Conservation (phyloP, 2,113 vertebrate genomes). For the Ifrita kowaldi region DNA sequence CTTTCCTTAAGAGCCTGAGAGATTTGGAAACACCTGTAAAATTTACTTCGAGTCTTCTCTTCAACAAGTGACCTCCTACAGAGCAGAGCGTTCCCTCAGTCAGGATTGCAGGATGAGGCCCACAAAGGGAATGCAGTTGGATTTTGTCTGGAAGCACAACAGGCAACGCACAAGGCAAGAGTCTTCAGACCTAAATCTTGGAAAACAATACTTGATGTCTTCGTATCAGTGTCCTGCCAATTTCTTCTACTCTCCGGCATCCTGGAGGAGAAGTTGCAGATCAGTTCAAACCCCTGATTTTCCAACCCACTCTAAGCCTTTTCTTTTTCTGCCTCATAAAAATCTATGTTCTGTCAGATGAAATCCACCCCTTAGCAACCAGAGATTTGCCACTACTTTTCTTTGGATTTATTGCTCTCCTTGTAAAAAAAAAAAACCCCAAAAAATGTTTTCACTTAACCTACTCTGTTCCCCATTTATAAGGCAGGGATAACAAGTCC, state of each 20-base stretch:
- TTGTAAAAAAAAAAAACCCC: not conserved
- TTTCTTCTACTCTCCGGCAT: conserved; percentile 74
- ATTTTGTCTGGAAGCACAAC: conserved; percentile 53
- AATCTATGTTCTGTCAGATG: not conserved
- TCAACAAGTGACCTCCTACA: not conserved
- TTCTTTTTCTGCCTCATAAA: conserved; percentile 9
- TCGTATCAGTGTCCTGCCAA: conserved; percentile 73
- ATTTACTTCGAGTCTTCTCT: not conserved
- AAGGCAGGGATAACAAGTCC: not conserved
- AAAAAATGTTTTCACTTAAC: not conserved
- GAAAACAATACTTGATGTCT: conserved; percentile 57
- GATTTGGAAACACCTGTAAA: not conserved
- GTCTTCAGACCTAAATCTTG: conserved; percentile 73
- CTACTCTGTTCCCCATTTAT: not conserved
- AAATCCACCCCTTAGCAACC: not conserved
- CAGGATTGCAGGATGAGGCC: not conserved
- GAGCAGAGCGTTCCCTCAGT: not conserved
- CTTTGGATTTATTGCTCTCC: not conserved
- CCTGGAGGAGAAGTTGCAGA: conserved; percentile 60
- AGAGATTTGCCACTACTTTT: not conserved
- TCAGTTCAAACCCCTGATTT: conserved; percentile 29
- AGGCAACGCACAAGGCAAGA: conserved; percentile 22
- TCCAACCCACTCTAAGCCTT: not conserved
- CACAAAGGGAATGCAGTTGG: not conserved
- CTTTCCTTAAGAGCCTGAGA: not conserved